phyloP scores from a whole-genome alignment of 1,140 invertebrate genomes.

The Diorhabda carinulata region DNA sequence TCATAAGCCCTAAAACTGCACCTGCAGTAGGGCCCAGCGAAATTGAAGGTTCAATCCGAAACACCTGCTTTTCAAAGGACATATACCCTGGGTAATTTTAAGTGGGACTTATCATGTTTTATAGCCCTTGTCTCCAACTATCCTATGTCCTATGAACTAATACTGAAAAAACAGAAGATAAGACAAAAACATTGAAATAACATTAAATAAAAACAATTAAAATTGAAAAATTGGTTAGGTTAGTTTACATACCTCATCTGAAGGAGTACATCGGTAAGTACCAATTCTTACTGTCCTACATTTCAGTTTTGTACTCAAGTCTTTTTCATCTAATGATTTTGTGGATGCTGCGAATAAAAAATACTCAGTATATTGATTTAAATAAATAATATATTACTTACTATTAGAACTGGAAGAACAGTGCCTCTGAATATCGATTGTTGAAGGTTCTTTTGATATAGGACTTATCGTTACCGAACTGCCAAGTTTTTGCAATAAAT shows the following conservation, averaged over 20 bases:
- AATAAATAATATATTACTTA: neutral
- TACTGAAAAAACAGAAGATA: too few species aligned
- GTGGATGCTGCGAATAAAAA: neutral
- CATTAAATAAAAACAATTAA: neutral
- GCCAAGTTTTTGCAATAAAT: conserved; percentile 33
- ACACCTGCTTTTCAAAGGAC: too few species aligned
- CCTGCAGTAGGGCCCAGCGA: too few species aligned
- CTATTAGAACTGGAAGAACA: neutral
- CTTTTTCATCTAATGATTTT: neutral
- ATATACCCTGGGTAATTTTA: too few species aligned
- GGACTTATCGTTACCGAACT: conserved; percentile 35
- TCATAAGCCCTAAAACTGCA: too few species aligned
- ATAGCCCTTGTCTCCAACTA: too few species aligned
- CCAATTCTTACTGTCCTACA: conserved; percentile 77
- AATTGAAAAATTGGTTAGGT: neutral
- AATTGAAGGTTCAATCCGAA: too few species aligned
- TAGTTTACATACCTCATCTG: conserved; percentile 55
- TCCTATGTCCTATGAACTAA: too few species aligned
- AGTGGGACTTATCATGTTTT: too few species aligned
- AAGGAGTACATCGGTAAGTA: conserved; percentile 69
- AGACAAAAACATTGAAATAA: too few species aligned
- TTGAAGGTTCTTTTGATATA: conserved; percentile 40
- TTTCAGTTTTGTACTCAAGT: conserved; percentile 28
- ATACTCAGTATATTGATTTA: neutral
- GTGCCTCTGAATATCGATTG: conserved; percentile 37